Base-by-base conservation (phyloP, 2,888 invertebrate species). In the Mythimna vitellina region DNA sequence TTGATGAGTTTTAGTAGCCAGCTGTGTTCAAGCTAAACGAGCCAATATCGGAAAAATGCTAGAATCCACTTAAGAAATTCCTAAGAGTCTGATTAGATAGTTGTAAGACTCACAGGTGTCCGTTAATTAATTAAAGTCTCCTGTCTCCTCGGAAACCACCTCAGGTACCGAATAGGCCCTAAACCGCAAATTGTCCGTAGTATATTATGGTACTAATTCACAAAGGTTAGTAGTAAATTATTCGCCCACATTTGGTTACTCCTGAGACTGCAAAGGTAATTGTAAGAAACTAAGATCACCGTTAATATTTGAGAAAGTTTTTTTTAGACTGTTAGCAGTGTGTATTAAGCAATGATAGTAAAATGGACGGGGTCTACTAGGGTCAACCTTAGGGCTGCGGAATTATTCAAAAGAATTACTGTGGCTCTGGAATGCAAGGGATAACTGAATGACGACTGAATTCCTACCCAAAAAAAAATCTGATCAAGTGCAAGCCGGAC, bases 151-250 rank as follows among this genome's bases (percentile, higher is more conserved):
- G 67, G 10, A 64, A 67, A 70, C 60, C 32, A 69, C 38, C n/a
- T 17, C 32, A 78, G 65, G 54, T 53, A 70, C 73, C n/a, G 57
- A 71, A 78, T 73, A 82, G 72, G 54, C 71, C 72, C 61, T 70
- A 53, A 76, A 70, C 83, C 80, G 69, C 83, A 87, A 85, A 86
- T 81, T 83, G 82, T 81, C 81, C 70, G 74, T 79, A 80, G 79
- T 81, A 87, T 83, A 88, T 83, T 85, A 81, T 79, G 82, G 79
- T 78, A 82, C 86, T 87, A 86, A 87, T 86, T 89, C 84, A 84
- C 81, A 70, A 77, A 76, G 77, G 81, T 78, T 46, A 78, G 78
- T 84, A 83, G 81, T 89, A 85, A 89, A 88, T 91, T 89, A 89
- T 88, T 90, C 82, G 76, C 80, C 75, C 81, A 82, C 79, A 82